A percentile compares a stretch with the other conserved stretches of the same genome.
Evolutionary conservation across 2,113 vertebrate genomes (phyloP).

Genomic region (Clarias batrachus): DNA sequence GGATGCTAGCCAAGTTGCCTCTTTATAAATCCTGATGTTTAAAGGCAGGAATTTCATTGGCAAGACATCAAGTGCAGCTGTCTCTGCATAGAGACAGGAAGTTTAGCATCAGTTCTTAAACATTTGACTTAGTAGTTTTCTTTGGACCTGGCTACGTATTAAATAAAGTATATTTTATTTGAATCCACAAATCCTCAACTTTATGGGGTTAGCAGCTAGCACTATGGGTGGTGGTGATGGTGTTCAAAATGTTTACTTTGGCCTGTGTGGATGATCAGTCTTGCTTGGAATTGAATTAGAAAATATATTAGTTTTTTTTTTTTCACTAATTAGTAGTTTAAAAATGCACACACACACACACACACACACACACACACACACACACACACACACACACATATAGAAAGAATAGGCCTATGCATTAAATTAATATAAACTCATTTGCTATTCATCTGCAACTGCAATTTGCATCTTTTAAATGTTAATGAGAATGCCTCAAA

Average conservation of each 20-base stretch:
- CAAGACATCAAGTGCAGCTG: slow-evolving; percentile 58
- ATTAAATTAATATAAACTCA: too few species aligned
- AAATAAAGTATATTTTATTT: not conserved
- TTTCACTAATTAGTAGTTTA: too few species aligned
- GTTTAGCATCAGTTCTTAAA: not conserved
- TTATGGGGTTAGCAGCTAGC: not conserved
- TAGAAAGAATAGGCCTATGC: too few species aligned
- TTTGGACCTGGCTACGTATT: not conserved
- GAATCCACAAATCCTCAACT: not conserved
- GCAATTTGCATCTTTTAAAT: too few species aligned
- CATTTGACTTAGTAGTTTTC: not conserved
- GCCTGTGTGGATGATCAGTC: not conserved
- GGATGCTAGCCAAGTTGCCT: slow-evolving; percentile 61
- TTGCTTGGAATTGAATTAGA: not conserved
- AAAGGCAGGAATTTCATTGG: slow-evolving; percentile 67
- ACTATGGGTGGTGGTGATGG: too few species aligned
- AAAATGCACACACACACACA: too few species aligned
- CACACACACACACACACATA: too few species aligned
- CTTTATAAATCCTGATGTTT: slow-evolving; percentile 68
- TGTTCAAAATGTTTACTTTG: not conserved
- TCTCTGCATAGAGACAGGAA: slow-evolving; percentile 10
- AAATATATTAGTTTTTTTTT: not conserved
- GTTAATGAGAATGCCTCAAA: too few species aligned
- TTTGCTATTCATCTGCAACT: too few species aligned
- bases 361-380: too few species aligned